Evolutionary conservation across 2,797 vertebrate species (phyloP).

Genomic region (Sylvia borin): DNA sequence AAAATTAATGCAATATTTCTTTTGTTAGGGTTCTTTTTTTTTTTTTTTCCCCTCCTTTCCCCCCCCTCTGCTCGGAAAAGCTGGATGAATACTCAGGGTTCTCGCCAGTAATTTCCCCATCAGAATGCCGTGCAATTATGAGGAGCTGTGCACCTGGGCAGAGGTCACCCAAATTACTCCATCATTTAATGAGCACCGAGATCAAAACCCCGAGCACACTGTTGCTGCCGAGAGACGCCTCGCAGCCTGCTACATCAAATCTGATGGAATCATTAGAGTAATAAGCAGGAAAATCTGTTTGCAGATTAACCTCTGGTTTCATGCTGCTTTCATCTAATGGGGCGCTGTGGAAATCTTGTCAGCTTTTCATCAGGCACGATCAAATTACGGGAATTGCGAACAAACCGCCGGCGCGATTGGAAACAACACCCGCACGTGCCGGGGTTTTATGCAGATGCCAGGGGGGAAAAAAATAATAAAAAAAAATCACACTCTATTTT

Average conservation of each 20-base stretch:
- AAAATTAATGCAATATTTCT: constrained; percentile 99
- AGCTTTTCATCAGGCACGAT: constrained; percentile 86
- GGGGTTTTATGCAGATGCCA: constrained; percentile 74
- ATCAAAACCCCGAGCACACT: constrained; percentile 85
- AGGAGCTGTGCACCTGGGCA: constrained; percentile 88
- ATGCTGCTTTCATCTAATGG: constrained; percentile 87
- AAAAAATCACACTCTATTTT: constrained; percentile 72
- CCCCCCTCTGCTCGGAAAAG: constrained; percentile 64
- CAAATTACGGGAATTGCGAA: constrained; percentile 85
- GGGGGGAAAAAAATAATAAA: neutral
- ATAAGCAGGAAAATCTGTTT: constrained; percentile 99
- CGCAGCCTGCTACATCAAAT: constrained; percentile 88
- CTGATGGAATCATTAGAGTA: constrained; percentile 98
- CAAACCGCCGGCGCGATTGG: constrained; percentile 82
- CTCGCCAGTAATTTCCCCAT: constrained; percentile 84
- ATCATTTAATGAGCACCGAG: constrained; percentile 91
- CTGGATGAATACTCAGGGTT: constrained; percentile 80
- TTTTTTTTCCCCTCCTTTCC: constrained; percentile 45
- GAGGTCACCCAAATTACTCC: constrained; percentile 96
- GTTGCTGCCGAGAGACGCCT: constrained; percentile 84
- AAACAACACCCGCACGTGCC: constrained; percentile 77
- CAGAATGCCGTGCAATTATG: constrained; percentile 95
- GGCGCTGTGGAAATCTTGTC: constrained; percentile 84
- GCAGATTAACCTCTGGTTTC: constrained; percentile 90
- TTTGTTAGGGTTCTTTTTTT: constrained; percentile 85